Evolutionary conservation across 2,797 vertebrate species (phyloP), one percentile per base, ranked within the genome.

Genomic region (Phataginus tetradactyla): DNA sequence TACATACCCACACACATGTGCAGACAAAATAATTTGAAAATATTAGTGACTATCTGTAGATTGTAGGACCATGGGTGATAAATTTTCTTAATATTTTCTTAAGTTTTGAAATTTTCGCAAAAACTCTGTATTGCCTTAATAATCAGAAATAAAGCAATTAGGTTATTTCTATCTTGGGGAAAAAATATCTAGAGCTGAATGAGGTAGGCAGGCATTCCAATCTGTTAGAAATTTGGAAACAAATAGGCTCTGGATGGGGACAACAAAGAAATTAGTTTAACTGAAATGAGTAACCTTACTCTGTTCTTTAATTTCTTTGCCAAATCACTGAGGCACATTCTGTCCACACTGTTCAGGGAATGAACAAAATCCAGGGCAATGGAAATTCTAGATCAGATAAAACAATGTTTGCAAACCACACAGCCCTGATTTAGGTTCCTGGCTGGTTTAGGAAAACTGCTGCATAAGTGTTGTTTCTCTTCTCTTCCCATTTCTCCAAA

Each of bases 161-260:
- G 23, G 7, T 90, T 95, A 93, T 81, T 96, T 92, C 72, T 84
- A 59, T 63, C 57, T 69, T 61, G 90, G 42, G 37, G 18, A 4
- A 55, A 79, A 91, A 88, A 29, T 85, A 53, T 45, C 25, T 78
- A 69, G 51, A 74, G 59, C 6, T 66, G 55, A 78, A 39, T 15
- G 4, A 27, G 32, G 53, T n/a, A 66, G 71, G 37, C 23, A 59
- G 83, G 25, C 15, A 74, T 55, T 86, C 37, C 32, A 85, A 18
- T 32, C 59, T 92, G 23, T 72, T 79, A 84, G 14, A 77, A 86
- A 92, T 87, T 53, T 90, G 25, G 75, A 87, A 92, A 18, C 32
- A 53, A 92, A 18, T 25, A 53, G 49, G 77, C 49, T 85, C 25
- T 83, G 1, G 37, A 61, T 32, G 27, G 55, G 5, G 25, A 85